Percentiles rank a stretch among this genome's conserved stretches.
These are phyloP conservation scores for Dryobates pubescens DNA, from an alignment of 2,797 vertebrate species.

Conservation along the genomic window DNA sequence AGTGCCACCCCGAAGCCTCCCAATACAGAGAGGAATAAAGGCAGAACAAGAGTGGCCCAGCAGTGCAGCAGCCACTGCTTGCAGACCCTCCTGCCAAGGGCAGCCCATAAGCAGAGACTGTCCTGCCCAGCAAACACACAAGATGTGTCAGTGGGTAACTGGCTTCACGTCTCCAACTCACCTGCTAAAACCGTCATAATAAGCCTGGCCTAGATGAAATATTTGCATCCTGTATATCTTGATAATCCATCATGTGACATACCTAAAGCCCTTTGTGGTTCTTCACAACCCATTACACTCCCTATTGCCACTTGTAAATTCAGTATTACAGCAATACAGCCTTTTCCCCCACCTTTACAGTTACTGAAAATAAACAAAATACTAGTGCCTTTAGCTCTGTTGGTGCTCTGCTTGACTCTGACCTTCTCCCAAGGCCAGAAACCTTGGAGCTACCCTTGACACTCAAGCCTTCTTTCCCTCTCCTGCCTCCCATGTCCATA, in stretches of 20 bases:
- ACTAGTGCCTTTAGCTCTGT: rapidly evolving
- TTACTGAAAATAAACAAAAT: not conserved
- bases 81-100: not conserved
- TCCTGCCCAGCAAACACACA: not conserved
- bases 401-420: not conserved
- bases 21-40: slow-evolving; percentile 6
- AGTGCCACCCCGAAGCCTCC: slow-evolving; percentile 36
- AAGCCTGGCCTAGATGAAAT: not conserved
- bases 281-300: not conserved
- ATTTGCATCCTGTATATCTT: not conserved
- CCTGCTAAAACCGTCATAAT: not conserved
- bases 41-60: slow-evolving; percentile 17
- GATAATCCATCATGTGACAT: rapidly evolving
- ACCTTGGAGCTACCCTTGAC: slow-evolving; percentile 11
- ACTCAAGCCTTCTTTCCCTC: not conserved
- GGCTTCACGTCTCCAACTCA: not conserved
- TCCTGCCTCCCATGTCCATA: not conserved
- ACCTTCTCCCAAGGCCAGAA: slow-evolving; percentile 1
- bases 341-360: not conserved
- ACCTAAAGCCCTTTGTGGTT: not conserved
- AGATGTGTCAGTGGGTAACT: rapidly evolving
- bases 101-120: not conserved
- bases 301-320: not conserved
- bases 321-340: not conserved
- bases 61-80: not conserved